These are phyloP conservation scores for Onthophagus sagittarius DNA, from an alignment of 2,888 invertebrate genomes.

Conservation along the genomic window DNA sequence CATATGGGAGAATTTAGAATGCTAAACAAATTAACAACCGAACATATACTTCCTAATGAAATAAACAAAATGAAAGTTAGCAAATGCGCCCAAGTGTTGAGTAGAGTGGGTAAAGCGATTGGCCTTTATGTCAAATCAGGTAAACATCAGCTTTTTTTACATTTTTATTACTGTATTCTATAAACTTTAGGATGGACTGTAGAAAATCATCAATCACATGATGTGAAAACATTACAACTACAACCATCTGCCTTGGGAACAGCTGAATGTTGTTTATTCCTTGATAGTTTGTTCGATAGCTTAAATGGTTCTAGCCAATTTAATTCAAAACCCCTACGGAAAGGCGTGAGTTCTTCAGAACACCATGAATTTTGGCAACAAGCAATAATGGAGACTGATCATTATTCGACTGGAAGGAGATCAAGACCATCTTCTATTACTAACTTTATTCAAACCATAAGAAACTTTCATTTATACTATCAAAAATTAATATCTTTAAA, in stretches of 20 bases:
- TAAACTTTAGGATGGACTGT: too few species aligned
- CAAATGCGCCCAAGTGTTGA: too few species aligned
- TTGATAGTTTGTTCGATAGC: background rate
- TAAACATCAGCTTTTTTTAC: too few species aligned
- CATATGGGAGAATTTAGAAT: conserved; percentile 15
- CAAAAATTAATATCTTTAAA: background rate
- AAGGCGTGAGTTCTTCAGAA: background rate
- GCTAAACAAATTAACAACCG: conserved; percentile 22
- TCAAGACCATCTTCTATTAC: background rate
- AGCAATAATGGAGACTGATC: background rate
- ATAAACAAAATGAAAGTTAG: conserved; percentile 26
- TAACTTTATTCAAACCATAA: background rate
- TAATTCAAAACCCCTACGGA: background rate
- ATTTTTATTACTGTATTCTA: too few species aligned
- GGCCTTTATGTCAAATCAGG: too few species aligned
- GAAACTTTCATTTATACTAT: background rate
- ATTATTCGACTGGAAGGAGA: background rate
- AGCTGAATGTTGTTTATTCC: conserved; percentile 1
- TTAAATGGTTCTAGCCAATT: background rate
- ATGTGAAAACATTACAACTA: background rate
- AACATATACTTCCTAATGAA: conserved; percentile 19
- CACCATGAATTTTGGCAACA: background rate
- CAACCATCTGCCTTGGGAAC: background rate
- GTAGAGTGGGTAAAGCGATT: too few species aligned
- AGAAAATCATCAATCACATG: too few species aligned